phyloP scores from a whole-genome alignment of 92 coral and sea anemone species.

The Epizoanthus ramosus region DNA sequence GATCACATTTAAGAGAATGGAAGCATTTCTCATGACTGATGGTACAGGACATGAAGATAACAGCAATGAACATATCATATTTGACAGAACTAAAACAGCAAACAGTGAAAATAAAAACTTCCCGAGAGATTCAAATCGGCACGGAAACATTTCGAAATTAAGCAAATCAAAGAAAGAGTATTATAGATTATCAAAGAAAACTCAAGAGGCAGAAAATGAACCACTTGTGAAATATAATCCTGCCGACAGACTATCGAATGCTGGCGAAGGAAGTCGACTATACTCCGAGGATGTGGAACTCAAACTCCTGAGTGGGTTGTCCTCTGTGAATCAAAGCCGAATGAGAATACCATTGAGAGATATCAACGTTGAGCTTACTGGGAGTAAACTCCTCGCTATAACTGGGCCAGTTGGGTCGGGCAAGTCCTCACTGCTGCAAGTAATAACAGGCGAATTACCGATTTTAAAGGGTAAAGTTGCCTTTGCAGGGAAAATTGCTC shows the following conservation, averaged over 20 bases:
- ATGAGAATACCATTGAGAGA: slow-evolving; percentile 23
- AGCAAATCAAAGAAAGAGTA: neutral
- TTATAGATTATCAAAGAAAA: neutral
- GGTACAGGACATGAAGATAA: neutral
- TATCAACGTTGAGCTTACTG: slow-evolving; percentile 16
- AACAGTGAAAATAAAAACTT: neutral
- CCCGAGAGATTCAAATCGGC: neutral
- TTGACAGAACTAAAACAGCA: neutral
- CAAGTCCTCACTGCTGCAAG: slow-evolving; percentile 30
- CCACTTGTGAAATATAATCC: slow-evolving; percentile 6
- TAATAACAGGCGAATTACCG: slow-evolving; percentile 26
- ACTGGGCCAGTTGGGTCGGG: slow-evolving; percentile 36
- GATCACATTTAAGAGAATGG: slow-evolving; percentile 36
- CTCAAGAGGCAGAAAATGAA: slow-evolving; percentile 1
- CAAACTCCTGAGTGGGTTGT: slow-evolving; percentile 3
- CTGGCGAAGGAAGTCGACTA: neutral
- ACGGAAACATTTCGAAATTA: neutral
- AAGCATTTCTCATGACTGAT: slow-evolving; percentile 5
- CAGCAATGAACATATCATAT: neutral
- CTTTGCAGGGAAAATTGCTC: slow-evolving; percentile 10
- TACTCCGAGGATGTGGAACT: slow-evolving; percentile 15
- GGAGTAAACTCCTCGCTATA: slow-evolving; percentile 13
- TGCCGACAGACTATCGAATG: neutral
- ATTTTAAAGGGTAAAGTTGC: slow-evolving; percentile 18
- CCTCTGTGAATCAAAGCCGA: slow-evolving; percentile 25